Evolutionary conservation across 2,888 invertebrate species (phyloP).

Genomic region (Agrotis exclamationis): DNA sequence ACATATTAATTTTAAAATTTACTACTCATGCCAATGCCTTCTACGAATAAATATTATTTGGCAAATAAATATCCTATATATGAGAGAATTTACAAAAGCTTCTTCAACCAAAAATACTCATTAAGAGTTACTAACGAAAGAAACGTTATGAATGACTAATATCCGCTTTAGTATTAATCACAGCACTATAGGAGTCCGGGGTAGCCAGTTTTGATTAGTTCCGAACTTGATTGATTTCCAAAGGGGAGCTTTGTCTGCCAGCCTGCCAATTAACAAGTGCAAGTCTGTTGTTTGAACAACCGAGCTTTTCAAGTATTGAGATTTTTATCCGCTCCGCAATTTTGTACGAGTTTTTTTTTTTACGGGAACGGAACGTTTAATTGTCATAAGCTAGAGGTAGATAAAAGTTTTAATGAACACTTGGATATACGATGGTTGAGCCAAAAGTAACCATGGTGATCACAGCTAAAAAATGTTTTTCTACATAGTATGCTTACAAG

Average conservation of each 20-base stretch:
- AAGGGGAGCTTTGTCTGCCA: constrained; percentile 31
- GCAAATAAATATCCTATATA: neutral
- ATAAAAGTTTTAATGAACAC: neutral
- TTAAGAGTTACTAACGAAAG: neutral
- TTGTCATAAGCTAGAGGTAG: neutral
- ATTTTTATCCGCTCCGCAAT: constrained; percentile 33
- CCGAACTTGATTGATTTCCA: constrained; percentile 44
- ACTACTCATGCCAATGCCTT: too few species aligned
- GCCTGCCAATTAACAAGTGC: constrained; percentile 47
- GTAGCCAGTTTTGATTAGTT: constrained; percentile 34
- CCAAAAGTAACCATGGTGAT: too few species aligned
- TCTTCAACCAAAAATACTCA: neutral
- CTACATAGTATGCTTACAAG: too few species aligned
- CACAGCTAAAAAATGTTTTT: too few species aligned
- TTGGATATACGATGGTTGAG: neutral
- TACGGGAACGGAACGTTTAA: neutral
- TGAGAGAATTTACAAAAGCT: neutral
- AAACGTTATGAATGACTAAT: constrained; percentile 38
- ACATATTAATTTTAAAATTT: too few species aligned
- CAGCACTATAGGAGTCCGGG: constrained; percentile 12
- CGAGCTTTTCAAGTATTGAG: constrained; percentile 36
- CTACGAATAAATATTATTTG: too few species aligned
- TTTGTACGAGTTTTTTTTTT: constrained; percentile 1
- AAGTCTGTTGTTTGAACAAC: constrained; percentile 11
- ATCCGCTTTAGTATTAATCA: neutral